Evolutionary conservation across 2,888 invertebrate species (phyloP), one percentile per base, ranked within the genome.

Genomic region (Hypomecis atomaria): DNA sequence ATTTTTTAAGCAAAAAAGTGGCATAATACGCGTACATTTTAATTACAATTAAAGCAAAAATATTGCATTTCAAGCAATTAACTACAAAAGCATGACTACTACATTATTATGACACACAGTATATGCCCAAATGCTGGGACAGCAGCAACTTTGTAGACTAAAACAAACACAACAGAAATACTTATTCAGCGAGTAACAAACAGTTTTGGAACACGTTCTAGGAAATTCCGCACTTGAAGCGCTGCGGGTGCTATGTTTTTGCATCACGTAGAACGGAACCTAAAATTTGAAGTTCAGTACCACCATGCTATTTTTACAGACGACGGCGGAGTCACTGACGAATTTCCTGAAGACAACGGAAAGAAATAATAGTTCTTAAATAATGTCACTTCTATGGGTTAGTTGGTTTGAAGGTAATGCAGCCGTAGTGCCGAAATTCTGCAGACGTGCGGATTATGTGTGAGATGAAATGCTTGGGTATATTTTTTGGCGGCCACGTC

Each of bases 191-290:
- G 37, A 45, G 44, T 34, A 54, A 54, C 10, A 9, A 34, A 34
- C 9, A 36, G 36, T 44, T 45, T 43, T 45, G 13, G 37, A 55
- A 55, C 55, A 55, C 37, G 45, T 47, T 40, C 7, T 38, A 49
- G 43, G 37, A 43, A 43, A 37, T 9, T 54, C n/a, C 40, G 36
- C 45, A 52, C 38, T 50, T 45, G 43, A 23, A 40, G 40, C 11
- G 40, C 9, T 36, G 47, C 40, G 44, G 45, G 9, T 10, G 48
- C 40, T 52, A 43, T 47, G 54, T 60, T 56, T 55, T 64, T 56
- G 59, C 59, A 53, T 56, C 64, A 60, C 64, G 64, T 65, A 59
- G 40, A 23, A 10, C 34, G 43, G 52, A 59, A 11, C 64, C 47
- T 56, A 43, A 59, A 59, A 65, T 56, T 42, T 55, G 49, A 38